These are phyloP conservation scores for Montipora capricornis DNA, from an alignment of 64 coral and sea anemone species.

Conservation along the genomic window DNA sequence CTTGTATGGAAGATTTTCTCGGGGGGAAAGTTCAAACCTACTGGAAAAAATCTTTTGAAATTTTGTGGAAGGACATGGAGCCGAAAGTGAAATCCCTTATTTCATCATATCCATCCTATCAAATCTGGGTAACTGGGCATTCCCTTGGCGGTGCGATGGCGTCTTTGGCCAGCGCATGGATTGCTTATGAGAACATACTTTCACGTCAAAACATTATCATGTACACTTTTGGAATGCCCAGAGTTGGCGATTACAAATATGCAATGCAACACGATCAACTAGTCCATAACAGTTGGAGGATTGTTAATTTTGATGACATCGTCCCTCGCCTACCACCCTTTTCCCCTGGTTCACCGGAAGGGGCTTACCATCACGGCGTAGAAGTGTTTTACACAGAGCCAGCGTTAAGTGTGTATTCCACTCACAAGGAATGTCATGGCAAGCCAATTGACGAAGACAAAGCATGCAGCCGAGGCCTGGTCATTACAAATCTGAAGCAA, in stretches of 20 bases:
- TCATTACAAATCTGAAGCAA: no score
- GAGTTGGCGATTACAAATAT: slow-evolving; percentile 73
- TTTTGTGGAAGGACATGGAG: slow-evolving; percentile 29
- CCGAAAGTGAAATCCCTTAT: slow-evolving; percentile 13
- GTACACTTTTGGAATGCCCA: slow-evolving; percentile 83
- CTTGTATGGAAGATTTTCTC: not conserved
- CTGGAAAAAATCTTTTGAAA: slow-evolving; percentile 27
- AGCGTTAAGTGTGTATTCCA: slow-evolving; percentile 7
- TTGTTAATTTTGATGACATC: slow-evolving; percentile 62
- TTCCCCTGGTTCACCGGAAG: not conserved
- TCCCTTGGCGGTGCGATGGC: slow-evolving; percentile 74
- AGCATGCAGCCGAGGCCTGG: slow-evolving; percentile 32
- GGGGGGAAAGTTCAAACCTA: slow-evolving; percentile 50
- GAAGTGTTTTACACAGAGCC: slow-evolving; percentile 49
- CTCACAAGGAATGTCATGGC: slow-evolving; percentile 75
- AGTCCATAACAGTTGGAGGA: slow-evolving; percentile 67
- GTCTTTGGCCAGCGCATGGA: slow-evolving; percentile 66
- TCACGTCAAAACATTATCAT: slow-evolving; percentile 42
- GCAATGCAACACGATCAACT: slow-evolving; percentile 70
- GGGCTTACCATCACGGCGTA: slow-evolving; percentile 70
- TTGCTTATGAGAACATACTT: slow-evolving; percentile 46
- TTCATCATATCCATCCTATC: slow-evolving; percentile 34
- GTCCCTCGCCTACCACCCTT: slow-evolving; percentile 62
- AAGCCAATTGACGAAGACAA: slow-evolving; percentile 62
- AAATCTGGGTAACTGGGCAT: slow-evolving; percentile 77